Percentiles rank a stretch among this genome's conserved stretches.
These are phyloP conservation scores for Nymphalis c-album DNA, from an alignment of 2,888 invertebrate genomes.

Conservation along the genomic window DNA sequence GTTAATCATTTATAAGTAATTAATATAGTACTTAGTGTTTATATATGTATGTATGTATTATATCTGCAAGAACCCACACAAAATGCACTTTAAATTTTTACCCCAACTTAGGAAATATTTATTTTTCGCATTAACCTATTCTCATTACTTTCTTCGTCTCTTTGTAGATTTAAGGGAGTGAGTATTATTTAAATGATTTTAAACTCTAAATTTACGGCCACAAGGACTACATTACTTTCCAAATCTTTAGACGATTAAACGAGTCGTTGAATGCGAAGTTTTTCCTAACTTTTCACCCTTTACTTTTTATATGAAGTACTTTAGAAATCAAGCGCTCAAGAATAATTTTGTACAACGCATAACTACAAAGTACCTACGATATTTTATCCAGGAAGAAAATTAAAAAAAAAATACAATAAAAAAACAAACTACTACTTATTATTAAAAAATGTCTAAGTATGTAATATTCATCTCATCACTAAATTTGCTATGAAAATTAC, in stretches of 20 bases:
- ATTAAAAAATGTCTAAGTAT: too few species aligned
- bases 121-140: conserved; percentile 18
- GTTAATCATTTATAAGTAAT: too few species aligned
- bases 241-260: conserved; percentile 22
- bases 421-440: background rate
- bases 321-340: conserved; percentile 16
- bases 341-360: conserved; percentile 13
- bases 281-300: conserved; percentile 23
- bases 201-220: background rate
- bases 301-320: conserved; percentile 19
- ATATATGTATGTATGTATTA: too few species aligned
- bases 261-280: conserved; percentile 20
- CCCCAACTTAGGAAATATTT: conserved; percentile 13
- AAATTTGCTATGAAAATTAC: too few species aligned
- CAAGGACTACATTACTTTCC: conserved; percentile 13
- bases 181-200: background rate
- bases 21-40: too few species aligned
- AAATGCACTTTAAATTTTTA: background rate
- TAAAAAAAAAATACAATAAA: background rate
- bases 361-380: background rate
- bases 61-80: background rate
- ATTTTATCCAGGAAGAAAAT: background rate
- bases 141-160: conserved; percentile 17
- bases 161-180: background rate
- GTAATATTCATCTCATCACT: too few species aligned